A percentile compares a stretch with the other conserved stretches of the same genome.
These are phyloP conservation scores for Macrobrachium rosenbergii DNA, from an alignment of 1,140 invertebrate species.

Conservation along the genomic window DNA sequence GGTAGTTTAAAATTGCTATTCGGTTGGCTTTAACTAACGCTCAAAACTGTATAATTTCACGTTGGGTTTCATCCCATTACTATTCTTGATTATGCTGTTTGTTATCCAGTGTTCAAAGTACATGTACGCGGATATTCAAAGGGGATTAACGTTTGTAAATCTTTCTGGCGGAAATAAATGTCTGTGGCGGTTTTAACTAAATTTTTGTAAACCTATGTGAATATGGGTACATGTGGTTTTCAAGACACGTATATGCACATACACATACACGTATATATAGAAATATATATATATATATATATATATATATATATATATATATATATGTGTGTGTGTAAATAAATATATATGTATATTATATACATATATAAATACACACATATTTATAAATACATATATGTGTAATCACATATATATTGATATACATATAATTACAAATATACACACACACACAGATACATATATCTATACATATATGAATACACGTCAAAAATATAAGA, in stretches of 20 bases:
- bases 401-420: background rate
- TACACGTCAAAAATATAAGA: background rate
- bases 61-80: no score
- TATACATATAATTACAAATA: background rate
- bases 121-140: no score
- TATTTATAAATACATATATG: background rate
- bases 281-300: background rate
- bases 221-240: no score
- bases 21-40: no score
- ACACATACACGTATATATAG: background rate
- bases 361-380: background rate
- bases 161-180: no score
- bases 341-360: background rate
- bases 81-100: no score
- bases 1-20: no score
- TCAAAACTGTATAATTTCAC: no score
- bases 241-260: background rate
- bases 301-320: constrained; percentile 1
- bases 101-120: no score
- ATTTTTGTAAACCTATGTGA: no score
- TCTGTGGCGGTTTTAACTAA: no score
- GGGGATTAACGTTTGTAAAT: no score
- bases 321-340: background rate
- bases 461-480: background rate
- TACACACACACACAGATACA: background rate